Base-by-base conservation (phyloP, 2,888 invertebrate species). In the Seira sanloemensis region DNA sequence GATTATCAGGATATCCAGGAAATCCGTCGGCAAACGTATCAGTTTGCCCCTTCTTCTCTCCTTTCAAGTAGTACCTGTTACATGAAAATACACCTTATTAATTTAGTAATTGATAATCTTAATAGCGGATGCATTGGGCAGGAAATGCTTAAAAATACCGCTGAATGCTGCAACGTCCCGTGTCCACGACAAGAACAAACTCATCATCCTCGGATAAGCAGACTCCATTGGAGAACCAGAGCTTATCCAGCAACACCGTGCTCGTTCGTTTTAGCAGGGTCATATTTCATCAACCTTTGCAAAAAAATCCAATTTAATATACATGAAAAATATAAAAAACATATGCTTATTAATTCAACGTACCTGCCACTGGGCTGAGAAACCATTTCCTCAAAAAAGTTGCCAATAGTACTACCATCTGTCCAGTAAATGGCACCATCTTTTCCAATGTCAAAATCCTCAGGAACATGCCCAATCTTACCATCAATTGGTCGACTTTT, bases 151-250 rank as follows among this genome's bases (percentile, higher is more conserved):
- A n/a, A n/a, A n/a, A n/a, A 9, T 71, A 85, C 87, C 84, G 77
- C 1, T 46, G 19, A 12, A 87, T 75, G 19, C 85, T 76, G 23
- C 78, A 58, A 16, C 72, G 78, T 21, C 74, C 93, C 0, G 95
- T 94, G 91, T 98, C 98, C 0, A 94, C 91, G 0, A 98, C 94
- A 26, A 99, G 91, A 1, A 98, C 90, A 90, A 95, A 97, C 84
- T 95, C 94, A 91, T 96, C 95, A 90, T 97, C 95, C 2, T 94
- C 94, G 16, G 97, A 96, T 0, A 98, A 90, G 72, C 93, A 94
- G 26, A 99, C 91, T 19, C 99, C 98, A 91, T 99, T 99, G 0
- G 98, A 93, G 91, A 98, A 98, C 91, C 94, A 94, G 0, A 99
- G 90, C 69, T 95, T 93, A 86, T 95, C 94, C 0, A 96, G 90